These are phyloP conservation scores for Stramonita haemastoma DNA, from an alignment of 2,888 invertebrate genomes.

Conservation along the genomic window DNA sequence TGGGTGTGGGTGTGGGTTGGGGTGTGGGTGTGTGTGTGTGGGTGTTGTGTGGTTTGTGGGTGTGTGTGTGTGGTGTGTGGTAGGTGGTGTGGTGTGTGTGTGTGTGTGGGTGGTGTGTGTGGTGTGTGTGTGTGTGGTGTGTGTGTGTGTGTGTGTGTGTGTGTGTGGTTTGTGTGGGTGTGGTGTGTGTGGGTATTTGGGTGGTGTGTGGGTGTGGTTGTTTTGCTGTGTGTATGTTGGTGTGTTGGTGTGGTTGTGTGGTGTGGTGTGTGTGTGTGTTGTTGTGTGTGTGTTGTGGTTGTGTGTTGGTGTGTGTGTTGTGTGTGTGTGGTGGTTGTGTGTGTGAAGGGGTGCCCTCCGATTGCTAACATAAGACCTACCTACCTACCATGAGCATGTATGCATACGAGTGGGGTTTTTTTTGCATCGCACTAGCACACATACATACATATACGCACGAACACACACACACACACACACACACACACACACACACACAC, in stretches of 20 bases:
- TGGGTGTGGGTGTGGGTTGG: no score
- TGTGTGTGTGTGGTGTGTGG: no score
- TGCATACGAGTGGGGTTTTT: not conserved
- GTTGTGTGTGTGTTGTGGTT: no score
- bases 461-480: constrained; percentile 21
- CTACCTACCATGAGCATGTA: not conserved
- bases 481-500: constrained; percentile 29
- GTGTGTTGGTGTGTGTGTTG: no score
- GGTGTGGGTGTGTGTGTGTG: no score
- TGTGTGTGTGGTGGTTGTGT: not conserved
- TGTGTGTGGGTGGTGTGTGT: no score
- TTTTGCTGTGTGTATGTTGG: not conserved
- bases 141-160: not conserved
- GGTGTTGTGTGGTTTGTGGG: no score
- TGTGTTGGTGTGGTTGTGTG: not conserved
- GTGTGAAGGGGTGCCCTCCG: not conserved
- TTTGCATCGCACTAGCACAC: not conserved
- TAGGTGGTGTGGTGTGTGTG: no score
- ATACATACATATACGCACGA: constrained; percentile 7
- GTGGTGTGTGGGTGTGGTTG: not conserved
- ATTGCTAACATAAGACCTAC: no score
- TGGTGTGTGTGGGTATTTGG: not conserved
- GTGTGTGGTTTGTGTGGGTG: not conserved
- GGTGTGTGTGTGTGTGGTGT: no score
- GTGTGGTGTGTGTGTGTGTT: no score